A percentile compares a stretch with the other conserved stretches of the same genome.
Conservation (phyloP, 2,888 invertebrate genomes). For the Sycophila texana region DNA sequence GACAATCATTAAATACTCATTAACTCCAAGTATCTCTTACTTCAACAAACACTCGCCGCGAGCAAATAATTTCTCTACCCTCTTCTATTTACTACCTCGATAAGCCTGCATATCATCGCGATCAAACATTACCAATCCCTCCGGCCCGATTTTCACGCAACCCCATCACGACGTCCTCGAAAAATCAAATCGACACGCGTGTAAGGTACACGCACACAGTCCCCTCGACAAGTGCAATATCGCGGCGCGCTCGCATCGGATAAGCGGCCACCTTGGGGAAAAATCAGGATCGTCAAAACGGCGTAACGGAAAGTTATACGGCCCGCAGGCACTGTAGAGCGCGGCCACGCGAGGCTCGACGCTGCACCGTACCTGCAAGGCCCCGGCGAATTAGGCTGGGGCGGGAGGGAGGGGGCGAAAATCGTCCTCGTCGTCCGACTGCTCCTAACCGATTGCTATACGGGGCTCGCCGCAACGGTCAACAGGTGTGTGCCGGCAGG, state of each 20-base stretch:
- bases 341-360: background rate
- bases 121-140: too few relatives aligned
- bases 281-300: background rate
- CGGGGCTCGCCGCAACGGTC: slow-evolving; percentile 67
- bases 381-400: background rate
- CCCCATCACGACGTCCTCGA: background rate
- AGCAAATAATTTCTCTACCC: too few relatives aligned
- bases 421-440: slow-evolving; percentile 39
- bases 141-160: background rate
- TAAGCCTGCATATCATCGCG: too few relatives aligned
- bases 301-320: slow-evolving; percentile 26
- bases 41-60: too few relatives aligned
- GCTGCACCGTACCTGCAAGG: background rate
- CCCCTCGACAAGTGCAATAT: background rate
- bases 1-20: too few relatives aligned
- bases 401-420: slow-evolving; percentile 28
- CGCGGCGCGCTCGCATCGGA: background rate
- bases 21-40: too few relatives aligned
- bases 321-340: background rate
- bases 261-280: background rate
- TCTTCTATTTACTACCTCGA: too few relatives aligned
- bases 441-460: slow-evolving; percentile 50
- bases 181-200: background rate
- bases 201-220: background rate
- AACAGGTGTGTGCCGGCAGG: slow-evolving; percentile 74